Evolutionary conservation across 1,140 invertebrate genomes (phyloP), one percentile per base, ranked within the genome.

Genomic region (Zophobas morio): DNA sequence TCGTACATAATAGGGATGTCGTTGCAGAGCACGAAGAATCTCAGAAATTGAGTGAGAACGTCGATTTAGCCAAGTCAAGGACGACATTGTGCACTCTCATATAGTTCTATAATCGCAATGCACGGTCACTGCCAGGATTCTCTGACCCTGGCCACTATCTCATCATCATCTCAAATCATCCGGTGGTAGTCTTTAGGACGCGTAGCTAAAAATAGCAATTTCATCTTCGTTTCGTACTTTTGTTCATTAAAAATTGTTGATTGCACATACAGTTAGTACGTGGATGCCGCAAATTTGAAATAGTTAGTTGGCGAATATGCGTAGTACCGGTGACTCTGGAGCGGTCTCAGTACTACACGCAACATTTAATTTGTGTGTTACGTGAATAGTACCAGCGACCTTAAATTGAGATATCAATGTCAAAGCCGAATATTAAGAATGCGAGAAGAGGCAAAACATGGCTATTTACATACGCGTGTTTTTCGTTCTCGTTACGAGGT

Each of bases 31-130:
- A 66, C 39, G 60, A 66, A 42, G 60, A 66, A 66, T 66, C 60
- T 66, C 60, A 47, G 35, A 51, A 51, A 51, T 20, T 51, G 49
- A 51, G 49, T 20, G 49, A 63, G 57, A 39, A 63, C 39, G 57
- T 63, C 35, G 57, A 63, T 63, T 63, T 63, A 63, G 57, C 57
- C 8, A 6, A 37, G 60, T 39, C 60, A 66, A 66, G 60, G 60
- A 37, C 60, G 60, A 33, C 60, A 66, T 66, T 66, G 60, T 66
- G 60, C 60, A 66, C 60, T 66, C 60, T 66, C 60, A 66, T 66
- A 66, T 66, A 66, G 60, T 66, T 66, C 60, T 57, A 57, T 8
- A 36, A 35, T 53, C 20, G 42, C 42, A 46, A 46, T 6, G 49
- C 39, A 66, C 60, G 60, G 60, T 66, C 60, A 66, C 60, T 66